Conservation (phyloP, 2,797 vertebrate genomes). For the Scleropages formosus region DNA sequence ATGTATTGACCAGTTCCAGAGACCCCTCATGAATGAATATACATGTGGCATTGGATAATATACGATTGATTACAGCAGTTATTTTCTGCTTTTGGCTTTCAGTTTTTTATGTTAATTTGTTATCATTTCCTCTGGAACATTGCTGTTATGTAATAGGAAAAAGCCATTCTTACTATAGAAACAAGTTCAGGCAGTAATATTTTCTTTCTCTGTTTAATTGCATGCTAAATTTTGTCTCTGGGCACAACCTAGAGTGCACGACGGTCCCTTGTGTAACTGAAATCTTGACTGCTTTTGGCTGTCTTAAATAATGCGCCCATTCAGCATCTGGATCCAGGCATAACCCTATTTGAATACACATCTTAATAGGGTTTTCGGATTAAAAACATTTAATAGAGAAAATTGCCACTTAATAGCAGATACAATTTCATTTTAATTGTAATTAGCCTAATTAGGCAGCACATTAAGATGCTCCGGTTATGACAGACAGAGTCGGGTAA, state of each 20-base stretch:
- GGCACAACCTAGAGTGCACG: neutral
- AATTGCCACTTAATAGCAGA: conserved; percentile 80
- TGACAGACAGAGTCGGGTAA: conserved; percentile 62
- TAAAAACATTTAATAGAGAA: conserved; percentile 81
- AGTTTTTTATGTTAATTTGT: neutral
- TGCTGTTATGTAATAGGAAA: neutral
- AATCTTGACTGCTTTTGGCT: neutral
- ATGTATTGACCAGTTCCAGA: conserved; percentile 1
- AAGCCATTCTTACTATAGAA: neutral
- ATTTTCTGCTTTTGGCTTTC: too few relatives aligned
- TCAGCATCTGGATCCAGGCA: conserved; percentile 45
- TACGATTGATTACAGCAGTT: too few relatives aligned
- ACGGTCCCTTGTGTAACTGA: neutral
- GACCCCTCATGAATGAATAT: too few relatives aligned
- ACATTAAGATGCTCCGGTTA: conserved; percentile 87
- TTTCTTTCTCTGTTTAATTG: neutral
- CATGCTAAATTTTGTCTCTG: neutral
- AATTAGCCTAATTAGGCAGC: conserved; percentile 89
- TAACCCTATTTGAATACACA: conserved; percentile 76
- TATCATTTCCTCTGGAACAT: neutral
- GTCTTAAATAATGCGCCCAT: neutral
- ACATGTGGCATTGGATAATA: too few relatives aligned
- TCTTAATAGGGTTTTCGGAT: conserved; percentile 83
- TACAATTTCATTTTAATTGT: conserved; percentile 87
- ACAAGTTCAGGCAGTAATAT: conserved; percentile 8